Percentiles rank a stretch among this genome's conserved stretches.
These are phyloP conservation scores for Macaria liturata DNA, from an alignment of 2,888 invertebrate genomes.

Conservation along the genomic window DNA sequence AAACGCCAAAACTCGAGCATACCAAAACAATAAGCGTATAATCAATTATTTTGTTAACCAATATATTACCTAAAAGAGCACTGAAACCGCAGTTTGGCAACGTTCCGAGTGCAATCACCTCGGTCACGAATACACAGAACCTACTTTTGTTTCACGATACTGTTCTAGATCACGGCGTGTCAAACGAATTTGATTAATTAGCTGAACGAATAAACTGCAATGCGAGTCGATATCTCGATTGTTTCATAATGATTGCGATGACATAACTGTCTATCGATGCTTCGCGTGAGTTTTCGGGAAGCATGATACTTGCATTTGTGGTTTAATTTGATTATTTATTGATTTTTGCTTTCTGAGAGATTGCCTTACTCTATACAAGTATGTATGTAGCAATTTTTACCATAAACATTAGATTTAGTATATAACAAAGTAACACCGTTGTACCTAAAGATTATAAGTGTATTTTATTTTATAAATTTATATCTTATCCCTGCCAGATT, in stretches of 20 bases:
- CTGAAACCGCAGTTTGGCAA: conserved; percentile 16
- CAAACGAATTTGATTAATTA: conserved; percentile 40
- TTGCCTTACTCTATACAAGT: too few relatives aligned
- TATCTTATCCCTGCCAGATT: too few relatives aligned
- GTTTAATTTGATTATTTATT: too few relatives aligned
- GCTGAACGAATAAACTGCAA: conserved; percentile 27
- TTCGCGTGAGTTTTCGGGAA: conserved; percentile 27
- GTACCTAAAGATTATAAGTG: too few relatives aligned
- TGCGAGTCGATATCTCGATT: conserved; percentile 28
- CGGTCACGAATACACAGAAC: conserved; percentile 34
- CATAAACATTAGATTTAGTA: too few relatives aligned
- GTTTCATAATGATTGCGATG: conserved; percentile 34
- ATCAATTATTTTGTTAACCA: background rate
- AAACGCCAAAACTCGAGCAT: too few relatives aligned
- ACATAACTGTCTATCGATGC: conserved; percentile 34
- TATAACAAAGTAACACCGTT: too few relatives aligned
- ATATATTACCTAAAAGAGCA: background rate
- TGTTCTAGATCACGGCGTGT: conserved; percentile 36
- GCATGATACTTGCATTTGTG: background rate
- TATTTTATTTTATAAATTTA: too few relatives aligned
- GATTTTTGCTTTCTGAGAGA: too few relatives aligned
- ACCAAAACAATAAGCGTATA: background rate
- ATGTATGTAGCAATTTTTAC: too few relatives aligned
- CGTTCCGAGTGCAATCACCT: conserved; percentile 30
- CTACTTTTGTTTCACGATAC: conserved; percentile 34